These are phyloP conservation scores for Metridium senile DNA, from an alignment of 92 coral and sea anemone species.

Conservation along the genomic window DNA sequence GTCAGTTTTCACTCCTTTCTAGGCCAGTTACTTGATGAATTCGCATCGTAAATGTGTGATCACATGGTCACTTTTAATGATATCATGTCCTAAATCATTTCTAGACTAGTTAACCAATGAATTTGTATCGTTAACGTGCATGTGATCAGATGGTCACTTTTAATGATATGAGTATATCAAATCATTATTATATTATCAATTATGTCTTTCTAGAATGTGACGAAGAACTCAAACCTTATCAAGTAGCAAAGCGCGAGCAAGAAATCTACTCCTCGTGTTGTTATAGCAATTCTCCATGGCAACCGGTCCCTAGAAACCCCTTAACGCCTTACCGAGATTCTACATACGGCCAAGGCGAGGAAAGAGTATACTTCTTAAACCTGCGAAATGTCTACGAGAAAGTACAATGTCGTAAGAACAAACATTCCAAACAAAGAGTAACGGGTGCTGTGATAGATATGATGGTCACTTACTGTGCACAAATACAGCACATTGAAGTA, in stretches of 20 bases:
- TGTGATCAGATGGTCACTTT: no score
- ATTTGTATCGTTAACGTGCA: no score
- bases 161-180: no score
- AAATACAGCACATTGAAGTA: constrained; percentile 85
- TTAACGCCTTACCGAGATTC: constrained; percentile 12
- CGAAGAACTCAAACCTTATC: constrained; percentile 44
- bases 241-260: constrained; percentile 49
- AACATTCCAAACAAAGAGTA: constrained; percentile 88
- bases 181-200: background rate
- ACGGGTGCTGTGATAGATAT: constrained; percentile 80
- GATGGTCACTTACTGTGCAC: constrained; percentile 80
- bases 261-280: constrained; percentile 52
- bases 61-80: no score
- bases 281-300: constrained; percentile 43
- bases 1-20: no score
- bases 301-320: constrained; percentile 36
- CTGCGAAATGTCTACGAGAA: constrained; percentile 83
- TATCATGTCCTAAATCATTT: no score
- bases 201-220: constrained; percentile 27
- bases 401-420: constrained; percentile 93
- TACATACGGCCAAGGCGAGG: constrained; percentile 7
- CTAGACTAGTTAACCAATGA: no score
- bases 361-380: constrained; percentile 65
- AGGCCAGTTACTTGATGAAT: no score
- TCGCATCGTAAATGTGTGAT: no score